Base-by-base conservation (phyloP, 2,797 vertebrate species). In the Sebastes oblongus region DNA sequence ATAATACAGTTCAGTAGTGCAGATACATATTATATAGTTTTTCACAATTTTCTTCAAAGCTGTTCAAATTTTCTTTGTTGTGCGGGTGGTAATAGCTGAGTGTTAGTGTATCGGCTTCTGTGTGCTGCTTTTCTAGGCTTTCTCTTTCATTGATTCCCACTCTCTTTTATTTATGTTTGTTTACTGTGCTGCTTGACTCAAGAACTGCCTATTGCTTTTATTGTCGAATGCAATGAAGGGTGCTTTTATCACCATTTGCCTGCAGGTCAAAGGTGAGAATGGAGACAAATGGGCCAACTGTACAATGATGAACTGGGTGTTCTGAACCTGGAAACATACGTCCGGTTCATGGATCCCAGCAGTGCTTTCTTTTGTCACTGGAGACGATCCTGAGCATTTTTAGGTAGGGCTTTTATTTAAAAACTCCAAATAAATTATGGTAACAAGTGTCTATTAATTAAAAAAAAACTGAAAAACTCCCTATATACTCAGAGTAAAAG, bases 181-280 rank as follows among this genome's bases (percentile, higher is more conserved):
- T 94, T 94, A 94, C 90, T 77, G 82, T 84, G 89, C 91, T 82
- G 87, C 80, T 93, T 89, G 90, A 94, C 92, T 94, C 89, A 88
- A 91, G 92, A 94, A 90, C 91, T 92, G 84, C 88, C 91, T 94
- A 93, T 92, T 92, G 92, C 92, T 94, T 95, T 94, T 93, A 94
- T 95, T 93, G 91, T 93, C 91, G 25, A 90, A 90, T 91, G 91
- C 92, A 93, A 94, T 95, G 94, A 95, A 94, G 93, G 94, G 91
- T 94, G 94, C 93, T 96, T 96, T 96, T 94, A 95, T 96, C 94
- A 95, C 95, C 90, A 93, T 94, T 94, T 94, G 92, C 86, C 90
- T 89, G 76, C 80, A 78, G 95, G 95, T 95, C 93, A 96, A 94
- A 96, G 93, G 93, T 95, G 90, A 95, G 80, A 89, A 95, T 95